Evolutionary conservation across 2,113 vertebrate genomes (phyloP).

Genomic region (Tragelaphus buxtoni): DNA sequence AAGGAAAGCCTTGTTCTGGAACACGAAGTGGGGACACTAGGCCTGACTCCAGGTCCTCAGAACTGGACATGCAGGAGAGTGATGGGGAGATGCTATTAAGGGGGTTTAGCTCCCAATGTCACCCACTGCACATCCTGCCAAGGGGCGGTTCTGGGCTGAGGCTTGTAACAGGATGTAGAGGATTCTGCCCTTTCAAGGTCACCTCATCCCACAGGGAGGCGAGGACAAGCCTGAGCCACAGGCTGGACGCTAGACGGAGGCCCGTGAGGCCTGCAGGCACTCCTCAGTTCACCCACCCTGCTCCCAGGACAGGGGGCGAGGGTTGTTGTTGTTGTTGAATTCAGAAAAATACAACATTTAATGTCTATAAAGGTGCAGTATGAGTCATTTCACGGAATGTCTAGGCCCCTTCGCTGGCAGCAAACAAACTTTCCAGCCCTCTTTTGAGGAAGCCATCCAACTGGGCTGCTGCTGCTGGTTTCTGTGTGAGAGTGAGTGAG

Average conservation of each 20-base stretch:
- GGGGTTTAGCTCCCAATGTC: neutral
- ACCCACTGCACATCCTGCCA: neutral
- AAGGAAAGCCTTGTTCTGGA: neutral
- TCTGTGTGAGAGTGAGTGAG: neutral
- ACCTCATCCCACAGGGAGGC: neutral
- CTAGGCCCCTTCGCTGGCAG: constrained; percentile 72
- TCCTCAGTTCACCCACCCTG: neutral
- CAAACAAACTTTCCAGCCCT: constrained; percentile 71
- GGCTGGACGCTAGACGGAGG: neutral
- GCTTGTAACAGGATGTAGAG: neutral
- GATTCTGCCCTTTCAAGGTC: neutral
- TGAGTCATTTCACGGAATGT: constrained; percentile 71
- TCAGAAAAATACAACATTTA: constrained; percentile 54
- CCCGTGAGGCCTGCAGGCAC: neutral
- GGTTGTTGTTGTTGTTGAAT: constrained; percentile 37
- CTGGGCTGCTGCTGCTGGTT: constrained; percentile 40
- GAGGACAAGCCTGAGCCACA: neutral
- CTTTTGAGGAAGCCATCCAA: constrained; percentile 72
- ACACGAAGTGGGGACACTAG: neutral
- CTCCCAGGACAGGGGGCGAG: neutral
- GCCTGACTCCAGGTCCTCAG: neutral
- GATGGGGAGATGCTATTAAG: neutral
- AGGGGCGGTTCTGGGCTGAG: neutral
- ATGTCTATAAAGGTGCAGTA: constrained; percentile 68
- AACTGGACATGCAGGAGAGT: neutral